Evolutionary conservation across 2,888 invertebrate species (phyloP), one percentile per base, ranked within the genome.

Genomic region (Serrognathus titanus): DNA sequence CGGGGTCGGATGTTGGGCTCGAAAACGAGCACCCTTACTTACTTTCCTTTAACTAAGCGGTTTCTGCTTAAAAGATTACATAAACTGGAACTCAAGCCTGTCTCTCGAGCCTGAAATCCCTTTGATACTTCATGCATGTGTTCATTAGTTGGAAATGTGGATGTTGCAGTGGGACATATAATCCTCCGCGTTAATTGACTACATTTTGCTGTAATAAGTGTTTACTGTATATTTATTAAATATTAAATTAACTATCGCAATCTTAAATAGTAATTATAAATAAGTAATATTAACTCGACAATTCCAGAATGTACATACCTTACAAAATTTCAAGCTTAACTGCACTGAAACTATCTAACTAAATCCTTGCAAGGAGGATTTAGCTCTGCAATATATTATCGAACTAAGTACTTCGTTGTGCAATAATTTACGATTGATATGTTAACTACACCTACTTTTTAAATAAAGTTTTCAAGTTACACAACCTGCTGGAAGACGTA

Each of bases 401-500:
- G 24, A 31, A 31, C 24, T 31, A 31, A 31, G 24, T 6, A 31
- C 24, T 31, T 31, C 24, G 24, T 6, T 31, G 24, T 31, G 24
- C 7, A 31, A 31, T 31, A 31, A 31, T 31, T 31, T 31, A 31
- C 24, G 24, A 31, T 31, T 31, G 24, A 31, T 31, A 39, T 9
- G 12, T n/a, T 39, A 39, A 39, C 39, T 12, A 7, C 10, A 39
- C 4, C 5, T 11, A n/a, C 39, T 43, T 43, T n/a, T 16, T 9
- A 43, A 13, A 16, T 36, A 48, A 49, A 48, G 12, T 16, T 16
- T 16, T 16, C 16, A 16, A 16, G 16, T 49, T 49, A 49, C 37
- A 36, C 52, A 36, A 57, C 51, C 36, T 53, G 53, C 48, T 62
- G 63, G 37, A 72, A 62, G 4, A 67, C 62, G 38, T 66, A 69